These are phyloP conservation scores for Drosophila yakuba DNA, from an alignment of 1,140 invertebrate species.

Conservation along the genomic window DNA sequence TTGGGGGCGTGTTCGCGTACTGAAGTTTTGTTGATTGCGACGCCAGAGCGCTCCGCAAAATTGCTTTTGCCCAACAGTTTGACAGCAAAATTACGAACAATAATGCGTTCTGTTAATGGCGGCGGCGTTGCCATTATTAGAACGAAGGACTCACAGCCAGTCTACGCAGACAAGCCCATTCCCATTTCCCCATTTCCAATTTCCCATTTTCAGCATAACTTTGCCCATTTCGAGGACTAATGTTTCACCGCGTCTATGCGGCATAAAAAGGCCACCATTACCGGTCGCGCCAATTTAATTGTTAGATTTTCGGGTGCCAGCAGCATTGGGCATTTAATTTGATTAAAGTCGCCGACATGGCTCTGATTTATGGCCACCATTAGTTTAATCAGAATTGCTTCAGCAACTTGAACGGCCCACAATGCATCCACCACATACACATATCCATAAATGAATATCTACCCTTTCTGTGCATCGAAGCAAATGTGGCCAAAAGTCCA, in stretches of 20 bases:
- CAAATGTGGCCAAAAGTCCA: constrained; percentile 46
- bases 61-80: constrained; percentile 33
- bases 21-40: constrained; percentile 57
- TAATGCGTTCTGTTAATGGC: constrained; percentile 73
- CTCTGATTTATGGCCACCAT: constrained; percentile 66
- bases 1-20: constrained; percentile 35
- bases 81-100: constrained; percentile 62
- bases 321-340: constrained; percentile 46
- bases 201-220: constrained; percentile 9
- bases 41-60: constrained; percentile 29
- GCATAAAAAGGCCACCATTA: constrained; percentile 47
- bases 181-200: not conserved
- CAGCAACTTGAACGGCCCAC: constrained; percentile 27
- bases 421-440: constrained; percentile 7
- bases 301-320: constrained; percentile 25
- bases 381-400: constrained; percentile 67
- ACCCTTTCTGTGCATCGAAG: constrained; percentile 24
- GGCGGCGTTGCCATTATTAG: constrained; percentile 44
- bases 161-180: constrained; percentile 33
- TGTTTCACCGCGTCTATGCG: constrained; percentile 4
- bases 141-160: constrained; percentile 14
- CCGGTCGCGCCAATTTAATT: constrained; percentile 45
- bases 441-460: constrained; percentile 53
- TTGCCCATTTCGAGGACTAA: constrained; percentile 21
- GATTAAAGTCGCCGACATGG: constrained; percentile 55